Percentiles rank a stretch among this genome's conserved stretches.
Conservation (phyloP, 2,888 invertebrate species). For the Erebia ligea region DNA sequence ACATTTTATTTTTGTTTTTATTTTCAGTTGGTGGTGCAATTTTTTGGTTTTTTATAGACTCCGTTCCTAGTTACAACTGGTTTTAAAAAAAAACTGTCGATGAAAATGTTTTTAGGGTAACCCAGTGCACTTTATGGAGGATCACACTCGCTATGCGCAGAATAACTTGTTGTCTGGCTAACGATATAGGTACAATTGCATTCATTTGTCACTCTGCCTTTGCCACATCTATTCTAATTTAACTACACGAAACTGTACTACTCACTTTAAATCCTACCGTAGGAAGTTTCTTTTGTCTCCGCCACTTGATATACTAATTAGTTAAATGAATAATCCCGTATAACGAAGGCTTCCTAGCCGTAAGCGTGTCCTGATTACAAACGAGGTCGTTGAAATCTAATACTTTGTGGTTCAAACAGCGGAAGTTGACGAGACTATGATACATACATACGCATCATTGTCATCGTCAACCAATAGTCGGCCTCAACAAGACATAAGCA, state of each 20-base stretch:
- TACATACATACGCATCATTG: neutral
- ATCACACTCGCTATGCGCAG: no score
- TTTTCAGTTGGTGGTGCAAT: no score
- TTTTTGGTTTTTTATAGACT: no score
- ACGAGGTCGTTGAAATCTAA: constrained; percentile 14
- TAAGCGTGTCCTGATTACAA: constrained; percentile 14
- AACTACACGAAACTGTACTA: neutral
- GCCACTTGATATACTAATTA: constrained; percentile 20
- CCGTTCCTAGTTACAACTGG: no score
- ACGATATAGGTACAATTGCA: neutral
- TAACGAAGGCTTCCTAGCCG: constrained; percentile 3
- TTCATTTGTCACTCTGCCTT: neutral
- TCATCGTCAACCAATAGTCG: no score
- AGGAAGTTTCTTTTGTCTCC: constrained; percentile 3
- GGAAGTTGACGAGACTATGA: neutral
- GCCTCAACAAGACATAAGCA: no score
- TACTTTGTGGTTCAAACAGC: neutral
- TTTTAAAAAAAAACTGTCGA: no score
- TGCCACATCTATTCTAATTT: constrained; percentile 1
- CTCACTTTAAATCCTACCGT: constrained; percentile 5
- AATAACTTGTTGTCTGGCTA: no score
- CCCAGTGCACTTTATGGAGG: no score
- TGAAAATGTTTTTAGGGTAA: no score
- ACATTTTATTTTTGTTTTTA: no score
- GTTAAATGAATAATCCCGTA: constrained; percentile 10